A percentile compares a stretch with the other conserved stretches of the same genome.
Evolutionary conservation across 2,797 vertebrate genomes (phyloP).

Genomic region (Perodicticus potto): DNA sequence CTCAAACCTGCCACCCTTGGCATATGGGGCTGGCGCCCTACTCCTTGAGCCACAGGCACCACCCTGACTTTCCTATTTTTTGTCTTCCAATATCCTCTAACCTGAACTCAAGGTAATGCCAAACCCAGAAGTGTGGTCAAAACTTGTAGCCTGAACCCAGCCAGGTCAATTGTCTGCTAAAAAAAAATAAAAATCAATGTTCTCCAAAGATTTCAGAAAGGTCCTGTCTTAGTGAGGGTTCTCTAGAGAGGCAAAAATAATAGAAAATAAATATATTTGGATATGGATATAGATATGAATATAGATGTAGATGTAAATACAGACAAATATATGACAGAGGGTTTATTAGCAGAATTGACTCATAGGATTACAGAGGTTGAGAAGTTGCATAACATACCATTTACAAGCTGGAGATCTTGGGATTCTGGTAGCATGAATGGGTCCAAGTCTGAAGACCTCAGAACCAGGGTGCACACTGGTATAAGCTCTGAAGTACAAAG

Average conservation of each 20-base stretch:
- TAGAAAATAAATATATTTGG: neutral
- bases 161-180: neutral
- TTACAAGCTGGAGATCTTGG: neutral
- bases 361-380: neutral
- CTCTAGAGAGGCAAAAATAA: neutral
- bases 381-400: neutral
- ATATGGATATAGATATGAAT: neutral
- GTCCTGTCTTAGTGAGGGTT: neutral
- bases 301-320: neutral
- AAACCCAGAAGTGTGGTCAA: neutral
- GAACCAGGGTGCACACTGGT: neutral
- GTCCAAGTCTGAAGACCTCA: neutral
- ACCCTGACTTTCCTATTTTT: neutral
- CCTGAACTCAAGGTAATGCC: neutral
- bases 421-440: neutral
- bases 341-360: neutral
- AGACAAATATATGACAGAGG: neutral
- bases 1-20: no score
- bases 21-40: no score
- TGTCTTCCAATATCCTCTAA: neutral
- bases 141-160: conserved; percentile 5
- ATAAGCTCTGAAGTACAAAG: neutral
- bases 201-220: neutral
- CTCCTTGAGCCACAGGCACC: no score
- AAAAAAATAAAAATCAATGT: conserved; percentile 42